Percentiles rank a stretch among this genome's conserved stretches.
Conservation (phyloP, 1,140 invertebrate genomes). For the Trachymyrmex septentrionalis region DNA sequence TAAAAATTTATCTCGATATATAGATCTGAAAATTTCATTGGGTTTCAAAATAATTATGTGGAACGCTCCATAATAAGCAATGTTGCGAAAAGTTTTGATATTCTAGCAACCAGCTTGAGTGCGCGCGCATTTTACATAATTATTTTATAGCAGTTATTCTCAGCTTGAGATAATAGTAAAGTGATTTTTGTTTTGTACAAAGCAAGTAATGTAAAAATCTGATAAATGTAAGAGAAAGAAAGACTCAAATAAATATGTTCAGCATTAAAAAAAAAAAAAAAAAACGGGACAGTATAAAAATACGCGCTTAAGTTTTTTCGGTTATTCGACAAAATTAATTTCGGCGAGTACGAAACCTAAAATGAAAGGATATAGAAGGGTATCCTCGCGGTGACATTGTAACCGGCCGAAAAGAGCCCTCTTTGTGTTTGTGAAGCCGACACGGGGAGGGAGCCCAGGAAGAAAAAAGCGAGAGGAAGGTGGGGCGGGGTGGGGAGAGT, state of each 20-base stretch:
- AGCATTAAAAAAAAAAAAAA: too few relatives aligned
- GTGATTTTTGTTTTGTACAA: not conserved
- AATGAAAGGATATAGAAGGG: constrained; percentile 30
- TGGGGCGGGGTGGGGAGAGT: not conserved
- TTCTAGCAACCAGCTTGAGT: too few relatives aligned
- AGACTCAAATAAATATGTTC: too few relatives aligned
- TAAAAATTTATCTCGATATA: too few relatives aligned
- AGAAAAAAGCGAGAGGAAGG: constrained; percentile 24
- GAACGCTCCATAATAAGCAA: too few relatives aligned
- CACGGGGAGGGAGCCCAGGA: not conserved
- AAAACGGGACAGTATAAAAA: not conserved
- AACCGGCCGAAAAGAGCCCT: constrained; percentile 25
- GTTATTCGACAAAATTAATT: not conserved
- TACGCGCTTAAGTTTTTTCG: not conserved
- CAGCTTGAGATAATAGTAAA: not conserved
- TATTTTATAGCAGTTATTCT: not conserved
- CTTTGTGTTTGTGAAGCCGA: constrained; percentile 39
- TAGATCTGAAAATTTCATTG: too few relatives aligned
- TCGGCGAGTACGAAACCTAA: not conserved
- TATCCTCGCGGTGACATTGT: constrained; percentile 36
- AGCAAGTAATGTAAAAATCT: not conserved
- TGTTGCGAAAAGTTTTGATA: too few relatives aligned
- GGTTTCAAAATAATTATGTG: too few relatives aligned
- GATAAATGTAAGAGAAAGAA: not conserved
- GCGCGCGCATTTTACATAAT: too few relatives aligned